These are phyloP conservation scores for Urocitellus parryii DNA, from an alignment of 2,113 vertebrate species.

Conservation along the genomic window DNA sequence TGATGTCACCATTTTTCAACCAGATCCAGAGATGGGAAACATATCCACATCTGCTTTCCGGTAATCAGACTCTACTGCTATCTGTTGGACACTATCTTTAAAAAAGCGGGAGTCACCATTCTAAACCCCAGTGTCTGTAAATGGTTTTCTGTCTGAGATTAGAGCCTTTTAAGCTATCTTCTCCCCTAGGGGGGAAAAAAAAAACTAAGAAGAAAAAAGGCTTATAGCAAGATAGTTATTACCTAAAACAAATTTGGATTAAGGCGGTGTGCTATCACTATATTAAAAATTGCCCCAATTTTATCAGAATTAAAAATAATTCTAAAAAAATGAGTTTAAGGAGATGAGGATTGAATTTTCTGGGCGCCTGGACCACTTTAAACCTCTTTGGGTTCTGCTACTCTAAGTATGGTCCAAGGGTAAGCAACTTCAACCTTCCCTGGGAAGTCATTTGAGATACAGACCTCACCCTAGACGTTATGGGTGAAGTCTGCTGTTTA, in stretches of 20 bases:
- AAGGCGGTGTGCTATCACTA: neutral
- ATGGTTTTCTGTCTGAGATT: constrained; percentile 49
- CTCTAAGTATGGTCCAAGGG: neutral
- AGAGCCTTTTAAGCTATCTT: constrained; percentile 58
- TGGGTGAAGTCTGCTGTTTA: neutral
- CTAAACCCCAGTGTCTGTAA: constrained; percentile 11
- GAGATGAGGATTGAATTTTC: constrained; percentile 1
- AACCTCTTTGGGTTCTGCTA: neutral
- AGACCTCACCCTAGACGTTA: neutral
- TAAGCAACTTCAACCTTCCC: neutral
- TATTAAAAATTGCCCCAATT: neutral
- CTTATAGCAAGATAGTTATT: neutral
- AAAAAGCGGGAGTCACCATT: neutral
- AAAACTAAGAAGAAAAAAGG: neutral
- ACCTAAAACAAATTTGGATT: neutral
- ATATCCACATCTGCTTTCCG: neutral
- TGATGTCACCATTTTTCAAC: neutral
- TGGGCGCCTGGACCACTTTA: neutral
- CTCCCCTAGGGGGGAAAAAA: neutral
- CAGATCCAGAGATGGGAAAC: constrained; percentile 14
- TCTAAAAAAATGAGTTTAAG: constrained; percentile 17
- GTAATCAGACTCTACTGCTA: neutral
- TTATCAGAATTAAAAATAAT: constrained; percentile 3
- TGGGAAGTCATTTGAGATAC: neutral
- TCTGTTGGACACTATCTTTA: constrained; percentile 15